Conservation (phyloP, 2,797 vertebrate species). For the Perdix hodgsoniae region DNA sequence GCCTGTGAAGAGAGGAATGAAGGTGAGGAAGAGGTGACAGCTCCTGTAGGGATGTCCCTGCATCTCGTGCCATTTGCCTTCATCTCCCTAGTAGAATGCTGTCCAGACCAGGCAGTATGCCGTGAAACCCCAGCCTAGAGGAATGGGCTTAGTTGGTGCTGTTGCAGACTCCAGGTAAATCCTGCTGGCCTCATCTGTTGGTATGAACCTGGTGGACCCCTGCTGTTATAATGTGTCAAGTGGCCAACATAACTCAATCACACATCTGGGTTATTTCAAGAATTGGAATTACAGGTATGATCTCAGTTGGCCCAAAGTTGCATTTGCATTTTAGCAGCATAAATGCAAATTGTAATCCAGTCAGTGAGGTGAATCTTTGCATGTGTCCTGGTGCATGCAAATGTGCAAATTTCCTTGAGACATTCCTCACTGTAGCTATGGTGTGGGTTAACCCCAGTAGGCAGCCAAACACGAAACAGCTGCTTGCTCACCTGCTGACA, state of each 20-base stretch:
- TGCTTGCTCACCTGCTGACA: not conserved
- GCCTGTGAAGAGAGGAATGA: too few species aligned
- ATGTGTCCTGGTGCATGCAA: not conserved
- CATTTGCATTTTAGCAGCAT: conserved; percentile 6
- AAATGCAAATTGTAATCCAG: not conserved
- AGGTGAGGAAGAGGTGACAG: not conserved
- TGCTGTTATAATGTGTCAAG: rapidly evolving
- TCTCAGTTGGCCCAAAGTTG: not conserved
- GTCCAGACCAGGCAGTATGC: not conserved
- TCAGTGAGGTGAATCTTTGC: not conserved
- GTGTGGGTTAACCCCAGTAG: not conserved
- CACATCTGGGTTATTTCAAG: not conserved
- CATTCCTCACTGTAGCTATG: not conserved
- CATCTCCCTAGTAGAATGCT: rapidly evolving
- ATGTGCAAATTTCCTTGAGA: not conserved
- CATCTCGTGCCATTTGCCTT: not conserved
- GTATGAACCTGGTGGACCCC: not conserved
- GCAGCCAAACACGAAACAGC: not conserved
- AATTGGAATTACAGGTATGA: not conserved
- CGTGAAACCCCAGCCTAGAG: not conserved
- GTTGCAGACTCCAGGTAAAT: not conserved
- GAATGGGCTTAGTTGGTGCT: not conserved
- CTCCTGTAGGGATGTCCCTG: not conserved
- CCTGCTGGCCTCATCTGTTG: not conserved
- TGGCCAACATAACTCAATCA: not conserved